Percentiles rank a stretch among this genome's conserved stretches.
Conservation (phyloP, 64 coral and sea anemone genomes). For the Porites lutea region DNA sequence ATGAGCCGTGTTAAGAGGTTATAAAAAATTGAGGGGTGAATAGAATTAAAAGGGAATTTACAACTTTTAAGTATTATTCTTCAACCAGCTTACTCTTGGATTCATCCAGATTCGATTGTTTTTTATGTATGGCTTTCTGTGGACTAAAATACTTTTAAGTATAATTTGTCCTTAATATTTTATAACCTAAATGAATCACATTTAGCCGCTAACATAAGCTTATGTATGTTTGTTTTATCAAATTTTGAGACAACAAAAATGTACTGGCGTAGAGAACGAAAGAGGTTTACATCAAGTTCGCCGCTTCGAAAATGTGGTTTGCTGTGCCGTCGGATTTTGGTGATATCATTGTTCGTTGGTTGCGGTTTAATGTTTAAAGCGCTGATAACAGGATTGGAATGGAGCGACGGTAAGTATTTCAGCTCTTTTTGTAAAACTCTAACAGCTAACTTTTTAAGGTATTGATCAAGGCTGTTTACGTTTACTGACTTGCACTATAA, state of each 20-base stretch:
- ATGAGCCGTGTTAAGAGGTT: background rate
- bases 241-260: background rate
- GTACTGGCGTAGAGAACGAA: constrained; percentile 38
- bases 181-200: constrained; percentile 3
- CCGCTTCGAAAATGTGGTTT: constrained; percentile 34
- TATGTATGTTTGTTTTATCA: constrained; percentile 29
- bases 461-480: background rate
- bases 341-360: constrained; percentile 61
- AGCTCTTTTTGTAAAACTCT: constrained; percentile 13
- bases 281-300: constrained; percentile 16
- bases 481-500: background rate
- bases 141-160: constrained; percentile 43
- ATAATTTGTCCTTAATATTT: constrained; percentile 47
- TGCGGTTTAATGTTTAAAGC: constrained; percentile 72
- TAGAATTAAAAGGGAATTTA: background rate
- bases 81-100: too few relatives aligned
- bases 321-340: constrained; percentile 49
- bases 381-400: constrained; percentile 31
- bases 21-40: background rate
- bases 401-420: constrained; percentile 22
- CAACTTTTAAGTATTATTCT: background rate
- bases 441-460: background rate
- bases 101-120: background rate
- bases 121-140: constrained; percentile 10
- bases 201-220: constrained; percentile 1